phyloP scores from a whole-genome alignment of 1,140 invertebrate genomes.

The Drosophila biarmipes region DNA sequence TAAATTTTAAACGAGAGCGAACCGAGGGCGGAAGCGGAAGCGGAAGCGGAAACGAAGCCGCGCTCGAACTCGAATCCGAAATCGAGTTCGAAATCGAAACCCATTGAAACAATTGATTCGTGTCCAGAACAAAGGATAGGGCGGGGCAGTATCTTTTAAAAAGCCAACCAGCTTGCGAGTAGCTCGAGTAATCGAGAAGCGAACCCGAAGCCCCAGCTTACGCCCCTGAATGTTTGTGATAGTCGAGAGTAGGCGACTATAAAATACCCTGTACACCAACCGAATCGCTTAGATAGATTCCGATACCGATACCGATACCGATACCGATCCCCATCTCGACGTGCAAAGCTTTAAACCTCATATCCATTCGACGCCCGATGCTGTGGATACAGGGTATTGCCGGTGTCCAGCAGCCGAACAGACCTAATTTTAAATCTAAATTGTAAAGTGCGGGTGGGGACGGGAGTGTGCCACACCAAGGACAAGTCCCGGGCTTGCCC shows the following conservation, averaged over 20 bases:
- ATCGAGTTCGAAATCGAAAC: conserved; percentile 30
- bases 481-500: conserved; percentile 33
- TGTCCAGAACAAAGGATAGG: conserved; percentile 33
- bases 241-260: conserved; percentile 51
- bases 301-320: not conserved
- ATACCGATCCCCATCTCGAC: not conserved
- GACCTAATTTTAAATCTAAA: conserved; percentile 36
- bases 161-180: conserved; percentile 42
- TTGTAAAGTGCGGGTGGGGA: conserved; percentile 1
- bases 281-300: conserved; percentile 27
- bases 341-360: conserved; percentile 43
- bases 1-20: conserved; percentile 68
- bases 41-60: conserved; percentile 19
- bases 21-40: no score
- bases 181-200: conserved; percentile 16
- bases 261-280: conserved; percentile 46
- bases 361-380: conserved; percentile 28
- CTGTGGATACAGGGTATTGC: conserved; percentile 44
- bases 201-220: conserved; percentile 29
- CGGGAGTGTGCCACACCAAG: conserved; percentile 17
- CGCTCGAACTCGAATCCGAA: no score
- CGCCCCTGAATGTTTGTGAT: conserved; percentile 42
- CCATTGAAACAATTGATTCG: conserved; percentile 30
- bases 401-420: conserved; percentile 30
- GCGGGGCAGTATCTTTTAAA: conserved; percentile 33